Base-by-base conservation (phyloP, 2,888 invertebrate species). In the Andrena bicolor region DNA sequence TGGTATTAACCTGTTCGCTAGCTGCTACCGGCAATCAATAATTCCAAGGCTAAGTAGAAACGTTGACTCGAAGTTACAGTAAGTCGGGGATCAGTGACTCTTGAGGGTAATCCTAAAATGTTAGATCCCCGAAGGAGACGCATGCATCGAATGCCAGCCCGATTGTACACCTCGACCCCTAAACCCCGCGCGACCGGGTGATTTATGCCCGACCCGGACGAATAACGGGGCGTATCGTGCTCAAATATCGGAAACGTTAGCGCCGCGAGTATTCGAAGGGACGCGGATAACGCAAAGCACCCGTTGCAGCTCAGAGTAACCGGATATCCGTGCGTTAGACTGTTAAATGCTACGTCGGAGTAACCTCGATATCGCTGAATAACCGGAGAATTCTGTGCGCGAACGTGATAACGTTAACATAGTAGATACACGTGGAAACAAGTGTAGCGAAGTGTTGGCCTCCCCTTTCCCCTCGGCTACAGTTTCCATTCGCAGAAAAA, bases 181-280 rank as follows among this genome's bases (percentile, higher is more conserved):
- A 28, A 30, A 10, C 32, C 68, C 49, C 7, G 61, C n/a, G 16
- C 20, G 4, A 4, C 7, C 20, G 10, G n/a, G 32, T 60, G 74
- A 70, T 65, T 60, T 61, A 61, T 70, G 26, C 13, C 0, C 30
- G 30, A 10, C 5, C 41, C 65, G 56, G 69, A 30, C 49, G 26
- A 63, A 48, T 41, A 51, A 23, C 35, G 41, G 6, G 32, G 30
- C 51, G 69, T 73, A 71, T 79, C 83, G 32, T 65, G 80, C 73
- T 86, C 58, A 64, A 78, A 83, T 86, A 80, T 79, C 86, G 78
- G 77, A 74, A 84, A 79, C 76, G 73, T 53, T 64, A 76, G 53
- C 71, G 23, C 48, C 35, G 68, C 41, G 77, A 75, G 61, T 84
- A 70, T 82, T 78, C 78, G 53, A 71, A 51, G 41, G 23, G 41